Percentiles rank a stretch among this genome's conserved stretches.
These are phyloP conservation scores for Ennomos erosarius DNA, from an alignment of 2,888 invertebrate species.

Conservation along the genomic window DNA sequence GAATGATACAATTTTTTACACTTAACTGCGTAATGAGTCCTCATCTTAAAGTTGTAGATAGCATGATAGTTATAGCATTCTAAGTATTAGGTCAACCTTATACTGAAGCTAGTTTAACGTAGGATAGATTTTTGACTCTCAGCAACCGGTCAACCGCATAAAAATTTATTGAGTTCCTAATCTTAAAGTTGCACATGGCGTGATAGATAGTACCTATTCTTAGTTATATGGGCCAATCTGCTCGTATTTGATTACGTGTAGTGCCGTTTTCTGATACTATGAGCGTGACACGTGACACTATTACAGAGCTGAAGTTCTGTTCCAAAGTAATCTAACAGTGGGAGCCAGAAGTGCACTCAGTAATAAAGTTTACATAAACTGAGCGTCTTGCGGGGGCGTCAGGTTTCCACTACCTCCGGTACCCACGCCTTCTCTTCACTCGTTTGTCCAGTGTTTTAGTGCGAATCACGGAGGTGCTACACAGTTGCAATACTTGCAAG, in stretches of 20 bases:
- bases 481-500: constrained; percentile 75
- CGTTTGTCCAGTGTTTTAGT: constrained; percentile 76
- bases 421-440: constrained; percentile 49
- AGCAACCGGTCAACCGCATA: no score
- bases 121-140: not conserved
- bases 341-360: constrained; percentile 63
- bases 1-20: no score
- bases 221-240: no score
- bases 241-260: no score
- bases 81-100: no score
- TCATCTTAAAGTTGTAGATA: no score
- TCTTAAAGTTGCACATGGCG: no score
- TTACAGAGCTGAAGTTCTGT: constrained; percentile 22
- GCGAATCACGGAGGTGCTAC: constrained; percentile 75
- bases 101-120: no score
- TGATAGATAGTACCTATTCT: no score
- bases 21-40: no score
- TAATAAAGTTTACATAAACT: constrained; percentile 83
- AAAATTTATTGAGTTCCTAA: no score
- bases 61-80: no score
- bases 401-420: constrained; percentile 59
- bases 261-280: not conserved
- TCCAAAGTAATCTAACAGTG: constrained; percentile 16
- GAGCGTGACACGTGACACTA: constrained; percentile 13
- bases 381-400: constrained; percentile 65